phyloP scores from a whole-genome alignment of 2,797 vertebrate genomes.

The Saguinus oedipus region DNA sequence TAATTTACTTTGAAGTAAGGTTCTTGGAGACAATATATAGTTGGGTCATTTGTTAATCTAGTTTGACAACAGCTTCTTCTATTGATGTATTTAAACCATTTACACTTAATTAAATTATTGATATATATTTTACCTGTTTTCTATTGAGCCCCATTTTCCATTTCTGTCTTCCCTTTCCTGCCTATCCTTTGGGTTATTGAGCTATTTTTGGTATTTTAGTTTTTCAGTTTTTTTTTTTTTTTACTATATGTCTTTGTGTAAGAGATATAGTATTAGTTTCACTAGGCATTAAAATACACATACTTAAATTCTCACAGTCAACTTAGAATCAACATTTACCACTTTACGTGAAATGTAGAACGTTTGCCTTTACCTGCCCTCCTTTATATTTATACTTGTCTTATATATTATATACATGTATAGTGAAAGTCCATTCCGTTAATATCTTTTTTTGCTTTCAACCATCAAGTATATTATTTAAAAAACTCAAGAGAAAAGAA shows the following conservation, averaged over 20 bases:
- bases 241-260: background rate
- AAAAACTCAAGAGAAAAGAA: background rate
- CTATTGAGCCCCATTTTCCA: background rate
- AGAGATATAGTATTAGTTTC: background rate
- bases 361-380: background rate
- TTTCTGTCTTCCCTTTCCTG: background rate
- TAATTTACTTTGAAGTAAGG: background rate
- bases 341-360: background rate
- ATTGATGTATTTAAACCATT: background rate
- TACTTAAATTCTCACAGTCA: background rate
- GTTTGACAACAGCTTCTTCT: background rate
- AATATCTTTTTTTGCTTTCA: background rate
- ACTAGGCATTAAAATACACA: background rate
- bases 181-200: background rate
- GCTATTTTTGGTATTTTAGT: background rate
- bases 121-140: background rate
- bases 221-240: background rate
- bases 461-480: background rate
- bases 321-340: background rate
- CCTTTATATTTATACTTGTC: background rate
- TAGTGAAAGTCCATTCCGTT: background rate
- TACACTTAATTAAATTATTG: background rate
- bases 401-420: background rate
- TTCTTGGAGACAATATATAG: background rate
- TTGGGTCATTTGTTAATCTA: background rate